Evolutionary conservation across 2,888 invertebrate genomes (phyloP).

Genomic region (Prosopocoilus inquinatus): DNA sequence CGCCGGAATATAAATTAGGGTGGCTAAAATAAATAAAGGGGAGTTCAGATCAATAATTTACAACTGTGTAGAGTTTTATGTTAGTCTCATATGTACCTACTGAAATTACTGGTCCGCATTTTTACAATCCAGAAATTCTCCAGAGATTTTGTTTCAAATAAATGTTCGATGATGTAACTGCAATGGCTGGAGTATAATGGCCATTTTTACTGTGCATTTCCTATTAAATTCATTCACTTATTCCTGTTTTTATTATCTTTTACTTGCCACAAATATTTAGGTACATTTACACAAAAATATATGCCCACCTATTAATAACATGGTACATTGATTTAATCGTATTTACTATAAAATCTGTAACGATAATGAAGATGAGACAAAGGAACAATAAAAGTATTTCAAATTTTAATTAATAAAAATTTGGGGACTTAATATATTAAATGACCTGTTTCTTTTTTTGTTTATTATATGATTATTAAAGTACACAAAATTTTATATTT

Average conservation of each 20-base stretch:
- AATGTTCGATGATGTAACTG: constrained; percentile 47
- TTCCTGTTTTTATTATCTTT: not conserved
- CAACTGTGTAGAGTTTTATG: constrained; percentile 46
- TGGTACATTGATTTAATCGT: no score
- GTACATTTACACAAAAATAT: no score
- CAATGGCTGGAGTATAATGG: constrained; percentile 22
- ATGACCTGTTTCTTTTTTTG: no score
- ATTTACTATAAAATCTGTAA: no score
- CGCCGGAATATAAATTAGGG: constrained; percentile 47
- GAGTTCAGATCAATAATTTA: constrained; percentile 49
- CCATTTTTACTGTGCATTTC: constrained; percentile 21
- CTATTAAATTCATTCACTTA: constrained; percentile 6
- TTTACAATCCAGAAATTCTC: constrained; percentile 47
- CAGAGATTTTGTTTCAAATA: constrained; percentile 45
- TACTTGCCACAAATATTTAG: no score
- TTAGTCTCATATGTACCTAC: constrained; percentile 42
- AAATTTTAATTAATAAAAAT: no score
- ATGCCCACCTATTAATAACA: no score
- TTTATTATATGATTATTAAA: no score
- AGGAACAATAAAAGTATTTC: no score
- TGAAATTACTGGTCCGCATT: constrained; percentile 47
- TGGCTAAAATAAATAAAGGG: constrained; percentile 51
- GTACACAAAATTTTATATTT: no score
- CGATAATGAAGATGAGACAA: no score
- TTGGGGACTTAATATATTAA: no score